phyloP scores from a whole-genome alignment of 92 coral and sea anemone species.

The Parazoanthus atlanticus region DNA sequence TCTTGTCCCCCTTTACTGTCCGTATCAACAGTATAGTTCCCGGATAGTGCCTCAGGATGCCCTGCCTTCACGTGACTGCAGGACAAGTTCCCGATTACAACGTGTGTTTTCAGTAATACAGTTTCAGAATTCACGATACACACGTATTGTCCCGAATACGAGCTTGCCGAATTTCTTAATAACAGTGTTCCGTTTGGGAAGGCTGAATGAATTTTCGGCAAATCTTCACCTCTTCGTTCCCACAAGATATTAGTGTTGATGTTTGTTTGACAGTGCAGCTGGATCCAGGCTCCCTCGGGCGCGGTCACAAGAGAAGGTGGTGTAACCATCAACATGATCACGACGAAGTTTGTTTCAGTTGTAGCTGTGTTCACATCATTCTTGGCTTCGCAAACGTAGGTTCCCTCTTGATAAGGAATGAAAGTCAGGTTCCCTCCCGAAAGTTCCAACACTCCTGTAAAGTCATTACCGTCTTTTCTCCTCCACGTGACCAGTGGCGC shows the following conservation, averaged over 20 bases:
- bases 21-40: conserved; percentile 31
- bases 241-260: background rate
- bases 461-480: background rate
- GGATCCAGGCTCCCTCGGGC: conserved; percentile 12
- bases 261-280: conserved; percentile 25
- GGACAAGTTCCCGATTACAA: conserved; percentile 27
- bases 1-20: conserved; percentile 24
- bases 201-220: background rate
- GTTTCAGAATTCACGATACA: background rate
- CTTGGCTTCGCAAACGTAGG: background rate
- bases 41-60: background rate
- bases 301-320: conserved; percentile 12
- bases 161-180: background rate
- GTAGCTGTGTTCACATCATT: conserved; percentile 22
- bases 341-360: conserved; percentile 11
- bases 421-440: conserved; percentile 10
- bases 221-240: conserved; percentile 1
- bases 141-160: conserved; percentile 1
- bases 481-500: conserved; percentile 23
- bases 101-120: background rate
- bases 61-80: conserved; percentile 26
- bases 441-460: background rate
- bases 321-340: background rate
- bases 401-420: background rate
- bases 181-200: conserved; percentile 15